phyloP scores from a whole-genome alignment of 2,888 invertebrate genomes.

The Spodoptera picta region DNA sequence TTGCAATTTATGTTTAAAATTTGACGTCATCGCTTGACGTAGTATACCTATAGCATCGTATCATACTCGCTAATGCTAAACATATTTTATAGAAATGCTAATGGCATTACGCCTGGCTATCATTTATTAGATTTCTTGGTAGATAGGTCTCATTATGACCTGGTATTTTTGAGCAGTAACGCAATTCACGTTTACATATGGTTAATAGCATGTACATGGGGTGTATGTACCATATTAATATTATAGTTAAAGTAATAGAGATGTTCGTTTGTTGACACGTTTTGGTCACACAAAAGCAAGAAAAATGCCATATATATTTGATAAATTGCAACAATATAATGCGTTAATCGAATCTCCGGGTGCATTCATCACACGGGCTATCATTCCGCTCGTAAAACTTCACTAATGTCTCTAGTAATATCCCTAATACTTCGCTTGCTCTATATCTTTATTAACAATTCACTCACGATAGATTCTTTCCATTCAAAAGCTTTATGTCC shows the following conservation, averaged over 20 bases:
- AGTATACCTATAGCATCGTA: not conserved
- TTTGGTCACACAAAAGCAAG: conserved; percentile 27
- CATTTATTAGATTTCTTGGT: conserved; percentile 6
- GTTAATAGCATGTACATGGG: not conserved
- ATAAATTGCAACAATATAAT: conserved; percentile 72
- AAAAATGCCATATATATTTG: conserved; percentile 60
- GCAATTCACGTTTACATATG: not conserved
- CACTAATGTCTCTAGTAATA: conserved; percentile 79
- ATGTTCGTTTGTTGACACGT: conserved; percentile 32
- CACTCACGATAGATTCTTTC: conserved; percentile 83
- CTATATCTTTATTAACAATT: conserved; percentile 88
- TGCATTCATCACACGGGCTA: conserved; percentile 79
- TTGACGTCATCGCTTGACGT: conserved; percentile 1
- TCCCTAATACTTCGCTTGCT: conserved; percentile 78
- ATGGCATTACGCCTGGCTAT: not conserved
- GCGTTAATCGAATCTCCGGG: conserved; percentile 65
- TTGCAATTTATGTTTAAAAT: conserved; percentile 5
- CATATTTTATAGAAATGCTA: not conserved
- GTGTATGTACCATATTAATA: conserved; percentile 3
- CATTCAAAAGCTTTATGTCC: conserved; percentile 86
- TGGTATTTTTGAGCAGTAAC: not conserved
- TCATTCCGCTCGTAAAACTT: conserved; percentile 79
- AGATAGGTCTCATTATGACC: conserved; percentile 10
- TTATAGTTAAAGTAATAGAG: not conserved
- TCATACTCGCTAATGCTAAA: no score